A percentile compares a stretch with the other conserved stretches of the same genome.
phyloP scores from a whole-genome alignment of 2,113 vertebrate species.

The Apteryx owenii region DNA sequence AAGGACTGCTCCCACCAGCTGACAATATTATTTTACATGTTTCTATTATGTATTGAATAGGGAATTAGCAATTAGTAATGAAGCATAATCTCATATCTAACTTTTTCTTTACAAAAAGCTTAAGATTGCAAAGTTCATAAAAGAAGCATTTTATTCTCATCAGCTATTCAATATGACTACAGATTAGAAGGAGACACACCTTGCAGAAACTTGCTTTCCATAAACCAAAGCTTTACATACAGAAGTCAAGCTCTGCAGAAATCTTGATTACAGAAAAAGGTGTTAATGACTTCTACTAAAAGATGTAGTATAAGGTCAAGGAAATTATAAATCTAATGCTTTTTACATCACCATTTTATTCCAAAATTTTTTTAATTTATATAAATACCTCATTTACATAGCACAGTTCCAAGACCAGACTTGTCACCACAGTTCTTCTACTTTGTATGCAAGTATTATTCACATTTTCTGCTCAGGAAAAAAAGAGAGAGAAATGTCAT shows the following conservation, averaged over 20 bases:
- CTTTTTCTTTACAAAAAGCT: neutral
- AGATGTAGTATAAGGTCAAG: neutral
- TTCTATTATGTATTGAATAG: neutral
- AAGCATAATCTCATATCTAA: neutral
- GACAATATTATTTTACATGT: neutral
- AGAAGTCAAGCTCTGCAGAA: conserved; percentile 5
- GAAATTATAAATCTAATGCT: neutral
- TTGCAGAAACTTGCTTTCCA: neutral
- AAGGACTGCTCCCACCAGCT: neutral
- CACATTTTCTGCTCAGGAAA: neutral
- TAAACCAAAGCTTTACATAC: conserved; percentile 20
- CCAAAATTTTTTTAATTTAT: neutral
- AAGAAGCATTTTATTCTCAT: neutral
- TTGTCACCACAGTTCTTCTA: neutral
- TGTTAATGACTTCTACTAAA: neutral
- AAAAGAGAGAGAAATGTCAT: conserved; percentile 14
- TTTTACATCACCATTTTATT: neutral
- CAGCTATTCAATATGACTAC: neutral
- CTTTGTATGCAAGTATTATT: conserved; percentile 5
- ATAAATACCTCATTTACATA: conserved; percentile 10
- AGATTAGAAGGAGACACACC: neutral
- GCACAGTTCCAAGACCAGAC: neutral
- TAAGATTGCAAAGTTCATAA: neutral
- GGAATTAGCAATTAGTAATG: neutral
- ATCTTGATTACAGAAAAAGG: conserved; percentile 27